Percentiles rank a stretch among this genome's conserved stretches.
Conservation (phyloP, 1,140 invertebrate genomes). For the Hyposmocoma kahamanoa region DNA sequence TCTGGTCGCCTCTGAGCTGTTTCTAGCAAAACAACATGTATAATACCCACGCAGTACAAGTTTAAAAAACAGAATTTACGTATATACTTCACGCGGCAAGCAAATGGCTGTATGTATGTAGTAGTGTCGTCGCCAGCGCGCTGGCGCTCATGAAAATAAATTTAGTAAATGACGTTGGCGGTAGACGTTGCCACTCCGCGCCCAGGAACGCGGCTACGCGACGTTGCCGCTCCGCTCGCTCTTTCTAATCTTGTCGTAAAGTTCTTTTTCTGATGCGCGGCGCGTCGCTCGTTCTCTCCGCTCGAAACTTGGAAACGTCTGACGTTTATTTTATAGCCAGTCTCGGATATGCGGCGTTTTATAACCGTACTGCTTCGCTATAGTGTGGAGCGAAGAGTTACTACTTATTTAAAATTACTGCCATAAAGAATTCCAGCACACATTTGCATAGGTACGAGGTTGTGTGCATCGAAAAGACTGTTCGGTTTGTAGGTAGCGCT, state of each 20-base stretch:
- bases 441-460: constrained; percentile 16
- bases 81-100: constrained; percentile 46
- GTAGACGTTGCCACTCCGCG: constrained; percentile 57
- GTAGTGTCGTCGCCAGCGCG: constrained; percentile 57
- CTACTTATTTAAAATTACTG: constrained; percentile 47
- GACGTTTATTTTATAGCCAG: constrained; percentile 64
- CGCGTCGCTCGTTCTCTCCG: constrained; percentile 62
- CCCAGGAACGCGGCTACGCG: constrained; percentile 62
- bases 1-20: constrained; percentile 20
- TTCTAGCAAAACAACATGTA: constrained; percentile 33
- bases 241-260: constrained; percentile 74
- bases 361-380: constrained; percentile 38
- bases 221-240: constrained; percentile 64
- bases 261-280: constrained; percentile 72
- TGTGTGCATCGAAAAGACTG: constrained; percentile 14
- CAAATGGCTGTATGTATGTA: constrained; percentile 37
- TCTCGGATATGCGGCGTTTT: constrained; percentile 56
- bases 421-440: constrained; percentile 33
- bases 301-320: constrained; percentile 65
- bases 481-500: constrained; percentile 27
- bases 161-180: constrained; percentile 71
- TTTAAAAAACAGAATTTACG: constrained; percentile 41
- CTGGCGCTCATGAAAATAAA: constrained; percentile 72
- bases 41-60: constrained; percentile 28
- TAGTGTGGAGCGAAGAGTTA: constrained; percentile 29